Base-by-base conservation (phyloP, 2,888 invertebrate species). In the Elgonia sp. region DNA sequence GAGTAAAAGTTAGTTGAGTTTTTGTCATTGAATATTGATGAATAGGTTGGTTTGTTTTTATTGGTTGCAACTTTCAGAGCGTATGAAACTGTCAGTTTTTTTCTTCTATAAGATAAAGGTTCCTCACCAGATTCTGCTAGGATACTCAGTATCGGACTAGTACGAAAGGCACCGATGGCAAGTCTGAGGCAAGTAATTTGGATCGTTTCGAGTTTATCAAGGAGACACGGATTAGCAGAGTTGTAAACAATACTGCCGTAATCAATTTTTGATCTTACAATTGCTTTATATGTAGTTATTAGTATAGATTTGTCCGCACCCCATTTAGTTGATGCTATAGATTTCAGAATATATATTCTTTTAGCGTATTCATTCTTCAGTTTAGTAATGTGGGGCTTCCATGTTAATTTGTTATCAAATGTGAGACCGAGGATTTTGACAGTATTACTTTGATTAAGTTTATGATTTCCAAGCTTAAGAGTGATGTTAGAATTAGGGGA, bases 351-450 rank as follows among this genome's bases (percentile, higher is more conserved):
- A 21, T 46, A 5, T 46, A 14, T 21, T 46, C 46, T 60, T 20
- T 60, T 60, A 12, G 0, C 4, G 9, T 21, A 60, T 53, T 62
- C 62, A 16, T 14, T 62, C n/a, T 62, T 62, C 5, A 62, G n/a
- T 6, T 8, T 39, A n/a, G 1, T 62, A 6, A 73, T 55, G 10
- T 73, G 73, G 0, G 29, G 14, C 21, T 53, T 53, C 53, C 50
- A 70, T 14, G 70, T 53, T 21, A 70, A 53, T 70, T 70, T 70
- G 2, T 50, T 29, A 53, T 70, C 70, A n/a, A 70, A 70, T 12
- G 10, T 14, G 7, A 46, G 46, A 2, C 46, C 46, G 46, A 46
- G 46, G 7, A 46, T 46, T 46, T 46, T 46, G 2, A 46, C 46
- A 46, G 16, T 16, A 16, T 46, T 46, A 5, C 2, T 46, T 46